Evolutionary conservation across 1,140 invertebrate genomes (phyloP).

Genomic region (Helicorthomorpha holstii): DNA sequence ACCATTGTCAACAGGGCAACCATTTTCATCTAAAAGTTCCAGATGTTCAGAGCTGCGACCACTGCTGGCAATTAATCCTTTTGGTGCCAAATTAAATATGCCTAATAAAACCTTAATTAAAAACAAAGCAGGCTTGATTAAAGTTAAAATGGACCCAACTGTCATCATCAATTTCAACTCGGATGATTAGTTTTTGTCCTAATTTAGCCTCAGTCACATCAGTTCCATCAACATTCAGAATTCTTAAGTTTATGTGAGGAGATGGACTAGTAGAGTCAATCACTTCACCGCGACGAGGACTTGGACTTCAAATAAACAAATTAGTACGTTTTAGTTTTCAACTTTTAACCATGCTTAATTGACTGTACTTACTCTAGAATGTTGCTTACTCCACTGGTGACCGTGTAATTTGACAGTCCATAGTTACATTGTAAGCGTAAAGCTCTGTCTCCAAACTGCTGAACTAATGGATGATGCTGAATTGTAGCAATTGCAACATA

Average conservation of each 20-base stretch:
- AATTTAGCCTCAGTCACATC: constrained; percentile 23
- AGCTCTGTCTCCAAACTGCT: not conserved
- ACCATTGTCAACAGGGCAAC: constrained; percentile 33
- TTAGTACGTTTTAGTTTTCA: no score
- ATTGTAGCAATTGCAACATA: not conserved
- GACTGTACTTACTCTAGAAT: not conserved
- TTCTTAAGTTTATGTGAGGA: constrained; percentile 23
- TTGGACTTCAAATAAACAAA: no score
- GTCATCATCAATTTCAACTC: constrained; percentile 25
- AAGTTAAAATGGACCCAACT: no score
- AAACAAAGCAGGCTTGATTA: not conserved
- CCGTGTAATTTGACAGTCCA: not conserved
- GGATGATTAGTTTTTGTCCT: constrained; percentile 22
- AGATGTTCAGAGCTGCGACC: not conserved
- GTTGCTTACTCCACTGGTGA: not conserved
- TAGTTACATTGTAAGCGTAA: not conserved
- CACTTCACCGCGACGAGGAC: constrained; percentile 5
- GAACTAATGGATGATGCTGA: not conserved
- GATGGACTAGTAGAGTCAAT: constrained; percentile 26
- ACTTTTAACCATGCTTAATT: no score
- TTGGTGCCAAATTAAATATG: not conserved
- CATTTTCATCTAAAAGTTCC: not conserved
- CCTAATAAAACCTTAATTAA: not conserved
- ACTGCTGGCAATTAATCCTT: constrained; percentile 1
- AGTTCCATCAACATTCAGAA: constrained; percentile 20